Evolutionary conservation across 2,113 vertebrate species (phyloP).

Genomic region (Otolemur garnettii): DNA sequence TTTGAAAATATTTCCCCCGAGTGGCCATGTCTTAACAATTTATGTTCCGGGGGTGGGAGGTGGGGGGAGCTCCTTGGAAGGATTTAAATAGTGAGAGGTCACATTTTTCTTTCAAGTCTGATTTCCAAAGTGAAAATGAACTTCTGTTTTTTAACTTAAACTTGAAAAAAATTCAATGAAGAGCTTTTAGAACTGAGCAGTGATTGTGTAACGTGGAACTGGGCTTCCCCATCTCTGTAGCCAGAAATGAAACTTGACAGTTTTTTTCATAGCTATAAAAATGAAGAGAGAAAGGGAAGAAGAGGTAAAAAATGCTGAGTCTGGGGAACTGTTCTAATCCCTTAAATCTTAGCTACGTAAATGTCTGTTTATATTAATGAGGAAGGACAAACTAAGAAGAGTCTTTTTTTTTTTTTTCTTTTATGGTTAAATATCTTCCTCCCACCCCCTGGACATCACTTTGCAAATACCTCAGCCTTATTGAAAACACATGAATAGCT

Average conservation of each 20-base stretch:
- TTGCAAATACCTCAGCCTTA: constrained; percentile 18
- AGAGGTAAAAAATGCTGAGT: constrained; percentile 56
- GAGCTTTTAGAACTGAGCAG: constrained; percentile 34
- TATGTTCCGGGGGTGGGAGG: constrained; percentile 72
- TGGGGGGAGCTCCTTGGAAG: constrained; percentile 70
- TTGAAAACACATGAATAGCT: constrained; percentile 53
- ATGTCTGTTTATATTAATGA: constrained; percentile 62
- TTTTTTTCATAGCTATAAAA: constrained; percentile 57
- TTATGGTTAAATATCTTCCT: background rate
- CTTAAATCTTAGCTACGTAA: constrained; percentile 57
- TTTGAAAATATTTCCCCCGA: constrained; percentile 73
- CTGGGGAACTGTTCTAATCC: constrained; percentile 49
- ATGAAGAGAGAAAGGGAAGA: constrained; percentile 50
- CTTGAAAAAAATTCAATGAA: background rate
- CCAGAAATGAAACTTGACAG: constrained; percentile 68
- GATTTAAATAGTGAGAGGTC: constrained; percentile 74
- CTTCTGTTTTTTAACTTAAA: constrained; percentile 76
- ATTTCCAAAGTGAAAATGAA: constrained; percentile 77
- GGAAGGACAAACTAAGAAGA: constrained; percentile 53
- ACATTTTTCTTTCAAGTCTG: constrained; percentile 77
- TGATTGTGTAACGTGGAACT: constrained; percentile 19
- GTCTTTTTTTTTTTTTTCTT: background rate
- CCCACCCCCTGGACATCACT: background rate
- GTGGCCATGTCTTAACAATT: constrained; percentile 69
- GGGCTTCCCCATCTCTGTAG: constrained; percentile 29